These are phyloP conservation scores for Limnephilus rhombicus DNA, from an alignment of 2,888 invertebrate genomes.

Conservation along the genomic window DNA sequence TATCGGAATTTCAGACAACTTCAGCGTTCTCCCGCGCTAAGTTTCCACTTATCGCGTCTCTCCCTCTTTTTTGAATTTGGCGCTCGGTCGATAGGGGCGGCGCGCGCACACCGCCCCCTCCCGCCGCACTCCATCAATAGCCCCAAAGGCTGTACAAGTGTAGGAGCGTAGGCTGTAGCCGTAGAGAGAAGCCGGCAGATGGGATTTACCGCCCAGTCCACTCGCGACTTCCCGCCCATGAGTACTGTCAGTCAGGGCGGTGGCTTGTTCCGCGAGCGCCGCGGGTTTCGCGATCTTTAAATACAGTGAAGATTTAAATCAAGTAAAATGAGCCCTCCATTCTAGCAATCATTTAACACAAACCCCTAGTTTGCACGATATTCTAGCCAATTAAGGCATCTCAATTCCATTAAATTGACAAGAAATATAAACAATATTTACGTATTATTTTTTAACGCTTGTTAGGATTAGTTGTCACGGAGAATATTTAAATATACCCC, in stretches of 20 bases:
- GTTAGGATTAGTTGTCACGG: background rate
- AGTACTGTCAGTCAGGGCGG: slow-evolving; percentile 68
- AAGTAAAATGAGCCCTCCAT: slow-evolving; percentile 21
- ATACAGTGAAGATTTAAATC: slow-evolving; percentile 24
- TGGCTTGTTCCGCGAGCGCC: slow-evolving; percentile 66
- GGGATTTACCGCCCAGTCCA: slow-evolving; percentile 38
- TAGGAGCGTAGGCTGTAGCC: background rate
- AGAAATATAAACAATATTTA: slow-evolving; percentile 4
- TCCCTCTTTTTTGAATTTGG: slow-evolving; percentile 59
- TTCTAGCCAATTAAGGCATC: background rate
- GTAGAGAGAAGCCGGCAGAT: background rate
- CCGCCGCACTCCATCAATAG: slow-evolving; percentile 61
- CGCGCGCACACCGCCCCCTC: slow-evolving; percentile 30
- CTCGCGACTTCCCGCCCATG: slow-evolving; percentile 59
- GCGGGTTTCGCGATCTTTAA: slow-evolving; percentile 46
- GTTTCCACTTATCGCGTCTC: slow-evolving; percentile 52
- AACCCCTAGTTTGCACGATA: background rate
- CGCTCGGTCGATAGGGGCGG: slow-evolving; percentile 49
- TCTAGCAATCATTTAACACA: background rate
- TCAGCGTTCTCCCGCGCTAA: slow-evolving; percentile 30
- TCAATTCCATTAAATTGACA: background rate
- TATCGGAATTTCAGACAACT: slow-evolving; percentile 6
- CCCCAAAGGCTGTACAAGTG: background rate
- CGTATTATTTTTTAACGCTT: background rate
- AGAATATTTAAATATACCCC: background rate